Conservation (phyloP, 2,113 vertebrate genomes). For the Hippolais icterina region DNA sequence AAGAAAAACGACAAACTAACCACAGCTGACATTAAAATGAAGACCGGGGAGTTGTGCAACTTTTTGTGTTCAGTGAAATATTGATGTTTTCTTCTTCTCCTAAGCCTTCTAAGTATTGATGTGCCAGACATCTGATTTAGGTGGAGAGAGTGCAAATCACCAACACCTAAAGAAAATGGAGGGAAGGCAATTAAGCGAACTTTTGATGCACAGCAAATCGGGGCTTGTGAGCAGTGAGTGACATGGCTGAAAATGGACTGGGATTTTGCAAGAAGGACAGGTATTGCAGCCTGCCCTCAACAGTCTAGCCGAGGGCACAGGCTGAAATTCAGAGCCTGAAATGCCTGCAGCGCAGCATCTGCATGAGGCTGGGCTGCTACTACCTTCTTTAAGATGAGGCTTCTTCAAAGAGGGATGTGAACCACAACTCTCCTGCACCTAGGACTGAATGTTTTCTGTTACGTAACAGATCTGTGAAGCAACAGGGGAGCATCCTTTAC, state of each 20-base stretch:
- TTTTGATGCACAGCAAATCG: not conserved
- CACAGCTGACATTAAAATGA: not conserved
- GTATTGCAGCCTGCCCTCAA: not conserved
- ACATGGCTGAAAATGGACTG: not conserved
- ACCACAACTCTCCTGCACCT: not conserved
- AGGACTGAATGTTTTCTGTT: not conserved
- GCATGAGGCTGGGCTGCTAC: not conserved
- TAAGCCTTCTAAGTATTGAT: not conserved
- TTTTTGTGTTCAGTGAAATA: not conserved
- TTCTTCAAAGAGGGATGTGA: fast-evolving
- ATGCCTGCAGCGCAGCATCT: not conserved
- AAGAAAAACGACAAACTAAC: not conserved
- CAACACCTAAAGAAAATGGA: not conserved
- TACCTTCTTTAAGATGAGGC: not conserved
- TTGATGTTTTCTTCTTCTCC: not conserved
- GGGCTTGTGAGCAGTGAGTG: not conserved
- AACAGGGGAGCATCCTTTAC: not conserved
- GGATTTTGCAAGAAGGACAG: not conserved
- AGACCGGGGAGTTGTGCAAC: not conserved
- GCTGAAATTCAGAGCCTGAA: not conserved
- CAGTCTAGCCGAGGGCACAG: not conserved
- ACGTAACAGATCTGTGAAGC: not conserved
- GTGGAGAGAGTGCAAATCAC: not conserved
- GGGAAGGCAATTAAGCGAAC: not conserved
- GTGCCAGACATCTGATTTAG: not conserved